phyloP scores from a whole-genome alignment of 2,797 vertebrate species.

The Aldrovandia affinis region DNA sequence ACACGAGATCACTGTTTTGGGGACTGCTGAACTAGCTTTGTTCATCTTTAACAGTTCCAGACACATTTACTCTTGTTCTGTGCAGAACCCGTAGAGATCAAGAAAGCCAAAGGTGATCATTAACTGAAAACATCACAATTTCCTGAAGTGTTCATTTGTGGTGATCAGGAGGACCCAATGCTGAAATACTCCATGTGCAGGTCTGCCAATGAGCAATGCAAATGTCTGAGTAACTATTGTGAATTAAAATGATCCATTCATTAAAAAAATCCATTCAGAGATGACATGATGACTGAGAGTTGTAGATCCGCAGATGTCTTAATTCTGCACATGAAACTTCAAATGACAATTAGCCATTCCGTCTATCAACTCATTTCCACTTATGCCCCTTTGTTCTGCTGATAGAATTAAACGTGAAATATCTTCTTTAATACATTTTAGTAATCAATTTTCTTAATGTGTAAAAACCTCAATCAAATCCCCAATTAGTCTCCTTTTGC shows the following conservation, averaged over 20 bases:
- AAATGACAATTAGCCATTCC: no score
- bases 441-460: no score
- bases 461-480: no score
- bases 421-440: no score
- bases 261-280: neutral
- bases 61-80: neutral
- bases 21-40: neutral
- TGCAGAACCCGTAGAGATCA: neutral
- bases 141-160: no score
- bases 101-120: slow-evolving; percentile 2
- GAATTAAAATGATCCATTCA: neutral
- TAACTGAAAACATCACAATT: neutral
- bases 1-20: neutral
- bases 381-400: no score
- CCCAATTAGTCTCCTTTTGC: no score
- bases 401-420: no score
- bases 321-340: no score
- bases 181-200: neutral
- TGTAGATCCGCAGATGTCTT: no score
- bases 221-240: neutral
- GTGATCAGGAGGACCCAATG: neutral
- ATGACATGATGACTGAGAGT: neutral
- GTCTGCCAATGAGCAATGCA: neutral
- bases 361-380: no score
- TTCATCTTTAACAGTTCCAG: slow-evolving; percentile 8